phyloP scores from a whole-genome alignment of 1,140 invertebrate species.

The Cydia amplana region DNA sequence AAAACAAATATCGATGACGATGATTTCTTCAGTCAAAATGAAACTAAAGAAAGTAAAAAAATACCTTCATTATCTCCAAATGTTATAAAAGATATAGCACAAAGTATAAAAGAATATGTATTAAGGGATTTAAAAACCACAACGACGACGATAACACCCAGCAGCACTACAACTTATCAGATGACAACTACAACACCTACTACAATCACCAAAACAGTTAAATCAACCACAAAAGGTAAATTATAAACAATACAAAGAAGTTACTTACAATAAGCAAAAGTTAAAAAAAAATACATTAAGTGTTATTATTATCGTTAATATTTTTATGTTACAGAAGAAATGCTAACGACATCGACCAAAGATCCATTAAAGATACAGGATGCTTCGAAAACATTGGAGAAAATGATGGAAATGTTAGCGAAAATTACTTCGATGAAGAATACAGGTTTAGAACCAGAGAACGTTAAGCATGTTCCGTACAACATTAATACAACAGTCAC shows the following conservation, averaged over 20 bases:
- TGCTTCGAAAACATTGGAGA: constrained; percentile 43
- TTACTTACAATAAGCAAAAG: not conserved
- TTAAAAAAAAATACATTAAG: not conserved
- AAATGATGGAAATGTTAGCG: constrained; percentile 61
- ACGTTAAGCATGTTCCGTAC: constrained; percentile 14
- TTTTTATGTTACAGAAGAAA: not conserved
- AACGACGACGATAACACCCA: constrained; percentile 33
- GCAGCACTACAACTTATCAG: constrained; percentile 23
- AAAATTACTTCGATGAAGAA: constrained; percentile 52
- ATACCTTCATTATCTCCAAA: constrained; percentile 42
- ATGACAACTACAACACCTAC: constrained; percentile 34
- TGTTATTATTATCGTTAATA: not conserved
- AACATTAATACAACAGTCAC: not conserved
- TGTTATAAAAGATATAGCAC: constrained; percentile 59
- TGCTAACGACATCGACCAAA: not conserved
- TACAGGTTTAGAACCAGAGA: constrained; percentile 11
- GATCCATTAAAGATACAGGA: constrained; percentile 32
- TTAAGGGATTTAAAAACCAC: constrained; percentile 57
- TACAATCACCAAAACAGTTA: constrained; percentile 31
- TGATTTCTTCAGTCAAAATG: not conserved
- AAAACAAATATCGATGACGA: not conserved
- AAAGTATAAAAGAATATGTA: constrained; percentile 58
- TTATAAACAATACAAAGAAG: constrained; percentile 18
- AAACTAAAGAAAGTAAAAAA: not conserved
- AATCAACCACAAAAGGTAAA: constrained; percentile 37